Evolutionary conservation across 2,797 vertebrate genomes (phyloP), one percentile per base, ranked within the genome.

Genomic region (Furcifer pardalis): DNA sequence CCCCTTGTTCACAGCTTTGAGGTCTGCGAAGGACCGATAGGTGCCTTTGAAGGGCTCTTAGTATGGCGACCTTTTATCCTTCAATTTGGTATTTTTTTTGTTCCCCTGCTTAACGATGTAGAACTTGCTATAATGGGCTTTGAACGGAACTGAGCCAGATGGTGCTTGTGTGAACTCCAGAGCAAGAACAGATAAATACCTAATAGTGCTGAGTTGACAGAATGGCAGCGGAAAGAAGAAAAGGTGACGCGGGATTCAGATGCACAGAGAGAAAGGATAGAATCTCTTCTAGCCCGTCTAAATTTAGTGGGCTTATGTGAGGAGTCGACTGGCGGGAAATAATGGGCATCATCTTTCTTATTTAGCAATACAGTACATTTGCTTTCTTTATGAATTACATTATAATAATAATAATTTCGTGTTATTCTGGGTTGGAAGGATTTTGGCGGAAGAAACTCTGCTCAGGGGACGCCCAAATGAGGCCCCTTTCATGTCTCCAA

Each of bases 131-230:
- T 79, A 78, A 15, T 25, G 52, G 13, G 23, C 82, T 60, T 65
- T 19, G 52, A 9, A 23, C 52, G 27, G 49, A 35, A 78, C 71
- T 71, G 49, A 79, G 66, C 83, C 83, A 84, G 66, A 84, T 78
- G 76, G 83, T 84, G 76, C 72, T 84, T 72, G 60, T 62, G 56
- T 66, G 32, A 72, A 63, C 83, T 46, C 66, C 25, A 52, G n/a
- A 68, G 40, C 9, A 30, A 81, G 52, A 60, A 63, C 76, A 84
- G 79, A 84, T 49, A 79, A 84, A 84, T 66, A 71, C 52, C 37
- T 72, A 59, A 71, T 71, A 60, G 52, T 72, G 83, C 59, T 1
- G 83, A 72, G 23, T 62, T 49, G 56, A 35, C 73, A 25, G 65
- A 77, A 80, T 2, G 0, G 46, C 25, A 21, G 69, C 52, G 44